Base-by-base conservation (phyloP, 2,113 vertebrate genomes). In the Ptilonorhynchus violaceus region DNA sequence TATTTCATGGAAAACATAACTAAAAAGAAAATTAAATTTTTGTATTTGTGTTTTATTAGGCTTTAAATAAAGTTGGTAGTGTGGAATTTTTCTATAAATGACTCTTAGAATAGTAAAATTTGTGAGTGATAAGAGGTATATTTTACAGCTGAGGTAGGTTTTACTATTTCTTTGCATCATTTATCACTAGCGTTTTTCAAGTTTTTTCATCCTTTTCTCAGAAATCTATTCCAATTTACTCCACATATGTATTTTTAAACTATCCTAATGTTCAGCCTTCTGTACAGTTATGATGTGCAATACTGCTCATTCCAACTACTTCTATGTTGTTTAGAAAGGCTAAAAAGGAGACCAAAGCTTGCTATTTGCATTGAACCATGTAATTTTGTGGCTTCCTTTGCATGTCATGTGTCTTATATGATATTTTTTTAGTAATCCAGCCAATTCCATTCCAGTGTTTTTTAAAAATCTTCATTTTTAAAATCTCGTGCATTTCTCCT, bases 361-460 rank as follows among this genome's bases (percentile, higher is more conserved):
- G 20, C 4, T 53, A 4, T 64, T 73, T 91, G 4, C 41, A 60
- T 35, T 74, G 16, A 70, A 50, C 8, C 1, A 41, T 33, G 18
- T 14, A 20, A 50, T 81, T 78, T 46, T 68, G 9, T 60, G 25
- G 2, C 19, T 72, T 80, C 4, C 22, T 85, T 50, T 60, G 9
- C 1, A n/a, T 23, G 16, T 18, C 10, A 77, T 25, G 8, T 84
- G 6, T 37, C 73, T 55, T 11, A 20, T 3, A 59, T 1, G 0
- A 27, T 6, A 47, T 46, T 53, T 2, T 35, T 59, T 72, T 46
- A 56, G 1, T 9, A 69, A 42, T 49, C 13, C 28, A 63, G 3
- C 0, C 2, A 7, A 74, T 64, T 28, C 14, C 3, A 24, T 85
- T 63, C 2, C 4, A 8, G 4, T 35, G 1, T 8, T 60, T 39